Base-by-base conservation (phyloP, 2,797 vertebrate species). In the Acanthis flammea region DNA sequence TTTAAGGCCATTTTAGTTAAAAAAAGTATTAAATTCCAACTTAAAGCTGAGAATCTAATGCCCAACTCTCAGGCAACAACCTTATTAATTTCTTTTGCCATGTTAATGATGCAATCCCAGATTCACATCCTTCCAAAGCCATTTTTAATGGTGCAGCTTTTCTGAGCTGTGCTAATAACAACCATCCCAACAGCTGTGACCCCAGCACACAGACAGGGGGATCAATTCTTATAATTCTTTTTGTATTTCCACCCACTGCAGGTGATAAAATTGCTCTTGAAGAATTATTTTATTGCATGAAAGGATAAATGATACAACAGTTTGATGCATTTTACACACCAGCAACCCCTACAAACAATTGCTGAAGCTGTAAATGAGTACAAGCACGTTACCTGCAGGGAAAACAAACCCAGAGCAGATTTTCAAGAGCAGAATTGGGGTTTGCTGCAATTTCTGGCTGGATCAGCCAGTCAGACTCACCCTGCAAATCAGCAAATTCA, bases 381-480 rank as follows among this genome's bases (percentile, higher is more conserved):
- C 10, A 77, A 66, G 21, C 27, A 51, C 25, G 5, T 51, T 12
- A 33, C 22, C 55, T 28, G 14, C 22, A 61, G 75, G 5, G 41
- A 63, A 89, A 94, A 78, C 42, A 53, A 89, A 44, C 48, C 71
- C 74, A 51, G 51, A 30, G 63, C 7, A 63, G 3, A 4, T 66
- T 88, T 84, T 22, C 35, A 65, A 47, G 62, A 37, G 3, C 85
- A 94, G 60, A 67, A 92, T 31, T 28, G 37, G 51, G 27, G 61
- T 86, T 58, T 94, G 79, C 67, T 88, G 86, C 30, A 60, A 16
- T 60, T 95, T 62, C 91, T 94, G 91, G 28, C 92, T 80, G 23
- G 4, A 8, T 76, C 57, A 60, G 39, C 12, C 53, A 60, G 51
- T 48, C 80, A 71, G 50, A 13, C 37, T 79, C 62, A 12, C 57